A percentile compares a stretch with the other conserved stretches of the same genome.
Evolutionary conservation across 2,888 invertebrate species (phyloP).

Genomic region (Dryococelus australis): DNA sequence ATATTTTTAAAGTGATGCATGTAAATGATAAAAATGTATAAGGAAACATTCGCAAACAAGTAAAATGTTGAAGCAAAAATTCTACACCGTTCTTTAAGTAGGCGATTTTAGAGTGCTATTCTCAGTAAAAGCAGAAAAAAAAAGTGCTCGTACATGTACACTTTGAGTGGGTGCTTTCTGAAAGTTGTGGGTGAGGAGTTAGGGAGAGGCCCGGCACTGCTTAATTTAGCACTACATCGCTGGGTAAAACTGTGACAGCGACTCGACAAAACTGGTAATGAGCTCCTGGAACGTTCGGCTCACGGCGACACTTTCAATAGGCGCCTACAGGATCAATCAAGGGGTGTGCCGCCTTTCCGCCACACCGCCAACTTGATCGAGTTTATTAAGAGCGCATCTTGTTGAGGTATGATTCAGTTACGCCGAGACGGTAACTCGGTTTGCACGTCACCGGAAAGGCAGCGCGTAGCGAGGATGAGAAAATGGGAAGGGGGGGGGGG

Average conservation of each 20-base stretch:
- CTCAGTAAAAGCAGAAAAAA: no score
- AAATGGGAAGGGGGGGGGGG: slow-evolving; percentile 28
- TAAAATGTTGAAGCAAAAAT: no score
- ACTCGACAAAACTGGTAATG: not conserved
- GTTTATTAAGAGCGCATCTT: slow-evolving; percentile 31
- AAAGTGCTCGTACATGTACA: no score
- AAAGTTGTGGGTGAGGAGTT: no score
- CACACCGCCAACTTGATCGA: slow-evolving; percentile 2
- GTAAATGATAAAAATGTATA: no score
- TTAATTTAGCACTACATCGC: no score
- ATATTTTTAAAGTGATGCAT: no score
- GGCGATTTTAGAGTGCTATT: no score
- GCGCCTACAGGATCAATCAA: not conserved
- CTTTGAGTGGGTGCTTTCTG: no score
- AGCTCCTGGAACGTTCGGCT: not conserved
- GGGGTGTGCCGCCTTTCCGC: not conserved
- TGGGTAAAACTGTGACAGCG: not conserved
- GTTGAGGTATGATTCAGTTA: slow-evolving; percentile 28
- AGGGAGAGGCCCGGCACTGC: no score
- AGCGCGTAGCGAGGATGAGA: slow-evolving; percentile 23
- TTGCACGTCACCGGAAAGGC: slow-evolving; percentile 19
- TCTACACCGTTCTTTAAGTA: no score
- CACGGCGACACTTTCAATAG: slow-evolving; percentile 8
- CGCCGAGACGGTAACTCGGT: not conserved
- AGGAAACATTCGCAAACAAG: no score